A percentile compares a stretch with the other conserved stretches of the same genome.
These are phyloP conservation scores for Agrotis ipsilon DNA, from an alignment of 2,888 invertebrate genomes.

Conservation along the genomic window DNA sequence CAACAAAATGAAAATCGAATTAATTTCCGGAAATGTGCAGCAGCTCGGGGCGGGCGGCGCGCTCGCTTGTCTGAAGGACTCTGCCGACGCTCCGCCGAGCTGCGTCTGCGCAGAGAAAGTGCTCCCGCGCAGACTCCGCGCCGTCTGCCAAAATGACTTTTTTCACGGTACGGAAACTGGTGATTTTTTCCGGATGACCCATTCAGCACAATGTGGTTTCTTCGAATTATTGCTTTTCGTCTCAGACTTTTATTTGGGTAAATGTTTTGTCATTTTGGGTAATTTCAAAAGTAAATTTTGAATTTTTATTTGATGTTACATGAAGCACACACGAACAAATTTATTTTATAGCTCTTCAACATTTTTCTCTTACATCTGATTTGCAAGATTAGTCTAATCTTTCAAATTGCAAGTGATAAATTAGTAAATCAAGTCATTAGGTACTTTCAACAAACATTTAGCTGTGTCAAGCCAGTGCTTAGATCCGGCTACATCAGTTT, in stretches of 20 bases:
- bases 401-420: conserved; percentile 26
- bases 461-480: conserved; percentile 19
- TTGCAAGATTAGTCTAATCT: conserved; percentile 7
- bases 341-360: neutral
- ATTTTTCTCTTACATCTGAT: conserved; percentile 5
- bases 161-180: conserved; percentile 86
- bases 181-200: conserved; percentile 85
- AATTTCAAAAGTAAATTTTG: conserved; percentile 12
- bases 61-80: conserved; percentile 81
- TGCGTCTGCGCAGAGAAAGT: conserved; percentile 88
- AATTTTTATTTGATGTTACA: neutral
- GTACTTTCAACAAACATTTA: conserved; percentile 21
- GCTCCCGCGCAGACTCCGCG: conserved; percentile 88
- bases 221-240: conserved; percentile 47
- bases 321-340: neutral
- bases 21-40: conserved; percentile 71
- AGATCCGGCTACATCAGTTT: conserved; percentile 66
- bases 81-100: conserved; percentile 77
- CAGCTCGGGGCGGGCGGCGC: conserved; percentile 78
- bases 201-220: conserved; percentile 65
- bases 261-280: conserved; percentile 44
- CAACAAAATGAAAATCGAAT: conserved; percentile 65
- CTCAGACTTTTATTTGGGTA: conserved; percentile 42
- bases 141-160: conserved; percentile 88
- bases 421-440: conserved; percentile 36